Evolutionary conservation across 1,140 invertebrate species (phyloP).

Genomic region (Pectinophora gossypiella): DNA sequence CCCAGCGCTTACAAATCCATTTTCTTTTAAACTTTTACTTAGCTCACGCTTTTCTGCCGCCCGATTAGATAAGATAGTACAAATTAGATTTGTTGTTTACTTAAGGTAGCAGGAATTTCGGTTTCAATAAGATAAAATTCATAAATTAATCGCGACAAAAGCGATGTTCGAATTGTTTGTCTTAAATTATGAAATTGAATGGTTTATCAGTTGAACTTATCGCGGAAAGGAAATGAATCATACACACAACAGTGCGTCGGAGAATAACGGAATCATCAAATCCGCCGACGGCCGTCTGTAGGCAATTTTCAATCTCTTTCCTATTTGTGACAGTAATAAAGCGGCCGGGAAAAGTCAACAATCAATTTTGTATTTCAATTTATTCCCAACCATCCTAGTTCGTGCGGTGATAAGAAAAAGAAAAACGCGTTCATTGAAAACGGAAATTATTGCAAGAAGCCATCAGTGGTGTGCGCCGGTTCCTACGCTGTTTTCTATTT

Average conservation of each 20-base stretch:
- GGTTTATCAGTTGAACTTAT: not conserved
- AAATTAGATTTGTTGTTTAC: slow-evolving; percentile 3
- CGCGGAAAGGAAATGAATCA: slow-evolving; percentile 13
- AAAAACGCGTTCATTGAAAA: slow-evolving; percentile 72
- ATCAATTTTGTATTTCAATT: slow-evolving; percentile 77
- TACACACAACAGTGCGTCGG: slow-evolving; percentile 27
- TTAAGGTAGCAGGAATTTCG: not conserved
- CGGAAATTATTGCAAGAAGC: slow-evolving; percentile 76
- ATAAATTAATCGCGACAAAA: not conserved
- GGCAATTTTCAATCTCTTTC: slow-evolving; percentile 73
- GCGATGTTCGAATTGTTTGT: no score
- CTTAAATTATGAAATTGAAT: not conserved
- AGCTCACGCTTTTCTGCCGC: not conserved
- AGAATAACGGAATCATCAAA: slow-evolving; percentile 53
- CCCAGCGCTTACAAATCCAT: slow-evolving; percentile 21
- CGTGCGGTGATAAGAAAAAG: slow-evolving; percentile 71
- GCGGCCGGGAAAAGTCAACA: slow-evolving; percentile 73
- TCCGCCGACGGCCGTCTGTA: slow-evolving; percentile 30
- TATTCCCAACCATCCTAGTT: slow-evolving; percentile 74
- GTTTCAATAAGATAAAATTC: no score
- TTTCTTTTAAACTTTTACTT: slow-evolving; percentile 22
- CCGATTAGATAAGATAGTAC: not conserved
- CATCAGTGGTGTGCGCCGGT: slow-evolving; percentile 68
- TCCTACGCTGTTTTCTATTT: slow-evolving; percentile 49
- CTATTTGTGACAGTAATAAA: slow-evolving; percentile 75